Conservation (phyloP, 2,888 invertebrate species). For the Stenurella melanura region DNA sequence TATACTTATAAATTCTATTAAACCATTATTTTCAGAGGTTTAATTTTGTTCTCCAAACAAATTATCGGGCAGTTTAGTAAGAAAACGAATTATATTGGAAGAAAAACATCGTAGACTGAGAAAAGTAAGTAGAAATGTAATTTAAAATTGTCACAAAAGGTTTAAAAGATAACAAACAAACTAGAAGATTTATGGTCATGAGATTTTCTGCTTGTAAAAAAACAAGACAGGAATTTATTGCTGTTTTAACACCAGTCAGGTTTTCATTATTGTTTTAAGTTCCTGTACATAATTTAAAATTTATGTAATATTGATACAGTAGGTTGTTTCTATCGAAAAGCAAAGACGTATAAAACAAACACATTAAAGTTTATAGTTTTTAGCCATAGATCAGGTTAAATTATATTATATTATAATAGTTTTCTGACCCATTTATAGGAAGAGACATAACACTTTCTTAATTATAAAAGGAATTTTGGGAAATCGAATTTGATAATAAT, state of each 20-base stretch:
- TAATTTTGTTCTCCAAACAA: slow-evolving; percentile 28
- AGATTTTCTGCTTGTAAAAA: slow-evolving; percentile 36
- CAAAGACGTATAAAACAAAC: no score
- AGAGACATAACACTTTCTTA: no score
- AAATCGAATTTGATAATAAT: no score
- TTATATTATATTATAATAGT: no score
- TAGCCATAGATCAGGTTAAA: no score
- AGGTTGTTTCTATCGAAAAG: no score
- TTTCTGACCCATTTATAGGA: no score
- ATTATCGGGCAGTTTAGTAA: slow-evolving; percentile 37
- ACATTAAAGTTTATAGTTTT: no score
- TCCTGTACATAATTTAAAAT: neutral
- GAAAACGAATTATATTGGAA: slow-evolving; percentile 39
- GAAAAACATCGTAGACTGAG: slow-evolving; percentile 16
- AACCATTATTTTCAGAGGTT: slow-evolving; percentile 9
- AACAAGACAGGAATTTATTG: slow-evolving; percentile 41
- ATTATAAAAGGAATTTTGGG: no score
- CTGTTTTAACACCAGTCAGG: slow-evolving; percentile 36
- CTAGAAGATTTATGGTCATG: slow-evolving; percentile 43
- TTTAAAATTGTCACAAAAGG: slow-evolving; percentile 49
- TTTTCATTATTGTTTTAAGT: slow-evolving; percentile 18
- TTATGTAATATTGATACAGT: no score
- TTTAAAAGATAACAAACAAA: slow-evolving; percentile 47
- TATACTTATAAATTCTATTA: neutral
- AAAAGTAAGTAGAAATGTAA: slow-evolving; percentile 42